Evolutionary conservation across 1,140 invertebrate species (phyloP), one percentile per base, ranked within the genome.

Genomic region (Trichonephila inaurata): DNA sequence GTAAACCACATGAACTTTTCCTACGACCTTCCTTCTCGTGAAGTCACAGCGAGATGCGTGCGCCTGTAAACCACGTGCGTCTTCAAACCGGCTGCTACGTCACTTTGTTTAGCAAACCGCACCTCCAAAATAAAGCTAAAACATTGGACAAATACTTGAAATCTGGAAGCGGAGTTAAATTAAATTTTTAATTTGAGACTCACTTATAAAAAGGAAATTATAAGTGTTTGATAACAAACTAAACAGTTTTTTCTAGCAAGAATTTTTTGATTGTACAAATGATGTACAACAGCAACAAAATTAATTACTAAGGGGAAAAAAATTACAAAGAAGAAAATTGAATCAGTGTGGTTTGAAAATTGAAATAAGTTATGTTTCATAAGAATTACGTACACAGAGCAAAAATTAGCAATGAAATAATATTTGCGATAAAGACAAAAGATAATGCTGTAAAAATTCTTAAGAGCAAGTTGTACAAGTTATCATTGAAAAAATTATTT

Each of bases 1-100:
- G 40, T 66, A 87, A 92, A 87, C 60, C 91, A 77, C 91, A 92
- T 93, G 92, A 93, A 93, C 92, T 93, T 93, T 93, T 24, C 85
- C 10, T 89, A 88, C 92, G 92, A 93, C 92, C 92, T 93, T 93
- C 85, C 86, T 60, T 87, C 16, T 91, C 90, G 33, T 51, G 92
- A 93, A 93, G 92, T 93, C 92, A 89, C 58, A 89, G 58, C 21
- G 6, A 86, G 92, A 81, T 93, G 92, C 92, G 92, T 93, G 92
- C 92, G 92, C 92, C 58, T 60, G 18, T 44, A 51, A 87, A 85
- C 92, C 92, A 93, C 92, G 92, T 93, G 92, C 92, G 85, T 93
- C 51, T 93, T 58, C 14, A 33, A 81, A 69, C 91, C 91, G 91
- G 91, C 60, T 77, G 18, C 51, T 82, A 92, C 91, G 91, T 92